Base-by-base conservation (phyloP, 2,888 invertebrate genomes). In the Tryphoninae sp. region DNA sequence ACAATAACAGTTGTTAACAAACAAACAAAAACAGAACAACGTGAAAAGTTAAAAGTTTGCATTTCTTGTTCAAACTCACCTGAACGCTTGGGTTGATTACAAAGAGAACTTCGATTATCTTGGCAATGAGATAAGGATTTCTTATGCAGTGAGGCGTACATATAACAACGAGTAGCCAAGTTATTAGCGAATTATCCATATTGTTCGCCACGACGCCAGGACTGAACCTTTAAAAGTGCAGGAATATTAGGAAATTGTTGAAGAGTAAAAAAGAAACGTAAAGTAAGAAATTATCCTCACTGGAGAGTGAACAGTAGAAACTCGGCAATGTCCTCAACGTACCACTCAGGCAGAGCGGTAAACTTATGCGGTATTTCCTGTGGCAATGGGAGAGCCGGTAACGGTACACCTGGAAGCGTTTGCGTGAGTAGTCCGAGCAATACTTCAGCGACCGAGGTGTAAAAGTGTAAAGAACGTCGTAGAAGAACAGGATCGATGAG, bases 111-210 rank as follows among this genome's bases (percentile, higher is more conserved):
- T 98, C 98, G 69, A 99, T 97, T 86, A 99, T 95, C 93, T 99
- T 99, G 85, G 99, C 98, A 84, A 98, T 96, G 83, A 99, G 94
- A 92, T 99, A 99, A 0, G 99, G 99, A 93, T 99, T 99, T 91
- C 96, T 96, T 90, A 99, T 96, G 92, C 96, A 96, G 89, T 97
- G 96, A 13, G 97, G 96, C 84, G 97, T 95, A 93, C 98, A 98
- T 78, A 98, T 96, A 87, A 98, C 96, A 81, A 97, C 95, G 59
- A 99, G 93, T 42, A 99, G 93, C 96, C 98, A 97, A 42, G 96
- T 96, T 83, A 98, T 95, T 84, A 99, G 94, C 13, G 96, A 95
- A 86, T 96, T 96, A 88, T 97, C 97, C 91, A 96, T 95, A 88
- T 95, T 94, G 87, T 95, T 96, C 1, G 95, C 94, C 7, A 98